Evolutionary conservation across 1,140 invertebrate species (phyloP), one percentile per base, ranked within the genome.

Genomic region (Bombus balteatus): DNA sequence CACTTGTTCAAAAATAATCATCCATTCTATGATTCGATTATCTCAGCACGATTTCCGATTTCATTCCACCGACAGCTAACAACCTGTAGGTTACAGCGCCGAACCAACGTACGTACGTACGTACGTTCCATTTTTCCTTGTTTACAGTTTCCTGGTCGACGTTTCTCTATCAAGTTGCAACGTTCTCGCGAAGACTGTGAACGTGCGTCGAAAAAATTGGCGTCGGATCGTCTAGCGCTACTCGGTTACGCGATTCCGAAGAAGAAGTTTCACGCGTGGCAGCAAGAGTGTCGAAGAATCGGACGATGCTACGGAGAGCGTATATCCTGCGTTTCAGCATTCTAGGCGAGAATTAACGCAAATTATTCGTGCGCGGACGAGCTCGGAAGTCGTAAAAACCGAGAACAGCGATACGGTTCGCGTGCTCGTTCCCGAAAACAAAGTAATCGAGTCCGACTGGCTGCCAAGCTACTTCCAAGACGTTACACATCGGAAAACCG

Each of bases 271-370:
- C 47, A 53, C 47, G 18, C 47, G 47, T 22, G 18, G 47, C 18
- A 2, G 47, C 6, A 22, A 53, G 22, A 22, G 47, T 53, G 47
- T 53, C 47, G 47, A 53, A 53, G 47, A 53, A 53, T 39, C 47
- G 47, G 37, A 34, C 47, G 47, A 59, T 81, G 68, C n/a, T 25
- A 81, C 39, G 25, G 80, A n/a, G 81, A 82, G 22, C 53, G 81
- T 65, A 53, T 74, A 81, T 81, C 79, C 79, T 53, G 37, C 12
- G 8, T 47, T 32, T n/a, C 39, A 13, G 22, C 13, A 2, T 43
- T 3, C 47, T n/a, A 37, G 39, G 53, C 68, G 57, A 22, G 68
- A 82, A 74, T 47, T n/a, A 43, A 75, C 71, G 57, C 57, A 32
- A 83, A 66, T 59, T 34, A 66, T 83, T 66, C n/a, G 32, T 5